Conservation (phyloP, 2,113 vertebrate species). For the Ellobius talpinus region DNA sequence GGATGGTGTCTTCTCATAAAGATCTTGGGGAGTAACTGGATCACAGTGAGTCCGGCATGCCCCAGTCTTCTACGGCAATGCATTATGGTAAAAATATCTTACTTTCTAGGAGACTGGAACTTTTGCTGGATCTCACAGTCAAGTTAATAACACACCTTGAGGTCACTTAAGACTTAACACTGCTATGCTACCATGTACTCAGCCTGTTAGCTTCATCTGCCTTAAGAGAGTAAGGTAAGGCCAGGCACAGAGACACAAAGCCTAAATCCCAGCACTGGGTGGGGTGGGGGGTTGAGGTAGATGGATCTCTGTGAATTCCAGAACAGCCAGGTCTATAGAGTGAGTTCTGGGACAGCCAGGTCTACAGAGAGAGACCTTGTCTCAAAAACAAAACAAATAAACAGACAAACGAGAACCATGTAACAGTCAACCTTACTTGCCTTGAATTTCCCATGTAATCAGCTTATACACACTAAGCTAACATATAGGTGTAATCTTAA, state of each 20-base stretch:
- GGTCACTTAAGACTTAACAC: background rate
- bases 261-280: background rate
- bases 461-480: background rate
- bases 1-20: background rate
- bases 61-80: background rate
- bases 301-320: background rate
- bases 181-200: background rate
- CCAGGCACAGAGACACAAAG: background rate
- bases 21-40: background rate
- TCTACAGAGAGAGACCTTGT: background rate
- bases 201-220: background rate
- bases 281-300: background rate
- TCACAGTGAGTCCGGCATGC: background rate
- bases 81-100: background rate
- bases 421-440: background rate
- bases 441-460: background rate
- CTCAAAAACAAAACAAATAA: background rate
- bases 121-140: background rate
- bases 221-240: background rate
- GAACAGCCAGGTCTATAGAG: background rate
- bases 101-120: background rate
- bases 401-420: background rate
- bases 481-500: background rate
- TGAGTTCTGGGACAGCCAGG: background rate
- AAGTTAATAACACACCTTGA: background rate